Evolutionary conservation across 2,888 invertebrate species (phyloP), one percentile per base, ranked within the genome.

Genomic region (Eupithecia tripunctaria): DNA sequence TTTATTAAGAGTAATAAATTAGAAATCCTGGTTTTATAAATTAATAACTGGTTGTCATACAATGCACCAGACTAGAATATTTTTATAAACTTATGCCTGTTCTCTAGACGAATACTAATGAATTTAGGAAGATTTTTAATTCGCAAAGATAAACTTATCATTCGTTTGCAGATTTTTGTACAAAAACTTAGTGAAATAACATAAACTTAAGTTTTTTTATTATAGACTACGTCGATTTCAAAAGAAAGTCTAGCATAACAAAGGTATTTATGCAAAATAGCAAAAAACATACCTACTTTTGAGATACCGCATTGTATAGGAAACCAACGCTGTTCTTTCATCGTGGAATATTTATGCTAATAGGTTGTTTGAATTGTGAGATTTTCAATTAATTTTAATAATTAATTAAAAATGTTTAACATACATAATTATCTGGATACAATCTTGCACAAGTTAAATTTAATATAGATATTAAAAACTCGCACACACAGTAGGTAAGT

Each of bases 31-130:
- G 32, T 14, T 14, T 64, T 64, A 2, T 1, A 83, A 81, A 85
- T 80, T 79, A 56, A 76, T 79, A 86, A 84, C 85, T 74, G 78
- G 87, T 86, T 84, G 83, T 76, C 83, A 84, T 83, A 80, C 83
- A 81, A 78, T 80, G 79, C 79, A 82, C 82, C 82, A 81, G 78
- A 79, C 77, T 79, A 80, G 75, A 75, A 75, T 78, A 73, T 70
- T 77, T 76, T 78, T 76, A 75, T 75, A 76, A 79, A 79, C 79
- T 81, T 79, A 80, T 78, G 36, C 64, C 64, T 41, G 64, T 80
- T 75, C 80, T 80, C 79, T 81, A 79, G 72, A 43, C 71, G 70
- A 36, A 66, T 64, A 69, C 67, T 62, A 70, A 66, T 71, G 64
- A 27, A 68, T 41, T 21, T 25, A 36, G 21, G 14, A 21, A 21